Evolutionary conservation across 2,797 vertebrate species (phyloP).

Genomic region (Scomberomorus guttatus): DNA sequence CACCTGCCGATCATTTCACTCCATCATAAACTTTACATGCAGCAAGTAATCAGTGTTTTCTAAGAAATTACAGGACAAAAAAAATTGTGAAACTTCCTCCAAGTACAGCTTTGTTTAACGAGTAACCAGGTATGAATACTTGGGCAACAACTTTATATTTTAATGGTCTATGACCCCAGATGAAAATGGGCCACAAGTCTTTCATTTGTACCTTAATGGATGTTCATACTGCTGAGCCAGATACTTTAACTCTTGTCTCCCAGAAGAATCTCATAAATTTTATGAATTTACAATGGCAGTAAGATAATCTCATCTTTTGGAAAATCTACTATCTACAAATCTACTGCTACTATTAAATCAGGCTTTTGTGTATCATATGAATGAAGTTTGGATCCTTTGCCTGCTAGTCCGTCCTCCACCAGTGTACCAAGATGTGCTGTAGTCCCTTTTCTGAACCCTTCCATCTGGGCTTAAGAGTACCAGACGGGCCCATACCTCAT

Average conservation of each 20-base stretch:
- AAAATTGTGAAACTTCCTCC: not conserved
- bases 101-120: constrained; percentile 10
- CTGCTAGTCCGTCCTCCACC: constrained; percentile 33
- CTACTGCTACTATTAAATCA: constrained; percentile 35
- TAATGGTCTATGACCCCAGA: constrained; percentile 19
- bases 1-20: constrained; percentile 5
- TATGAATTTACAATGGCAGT: constrained; percentile 34
- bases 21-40: not conserved
- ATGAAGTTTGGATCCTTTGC: constrained; percentile 20
- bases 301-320: constrained; percentile 37
- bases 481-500: constrained; percentile 81
- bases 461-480: constrained; percentile 77
- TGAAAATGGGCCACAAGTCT: constrained; percentile 11
- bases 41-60: not conserved
- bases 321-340: constrained; percentile 36
- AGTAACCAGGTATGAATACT: not conserved
- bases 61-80: not conserved
- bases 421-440: constrained; percentile 51
- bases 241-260: constrained; percentile 14
- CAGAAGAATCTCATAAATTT: constrained; percentile 32
- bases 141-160: constrained; percentile 7
- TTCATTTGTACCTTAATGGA: constrained; percentile 14
- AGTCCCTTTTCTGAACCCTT: constrained; percentile 68
- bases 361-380: not conserved
- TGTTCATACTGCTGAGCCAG: constrained; percentile 19